Base-by-base conservation (phyloP, 2,113 vertebrate genomes). In the Boulengeromyrus knoepffleri region DNA sequence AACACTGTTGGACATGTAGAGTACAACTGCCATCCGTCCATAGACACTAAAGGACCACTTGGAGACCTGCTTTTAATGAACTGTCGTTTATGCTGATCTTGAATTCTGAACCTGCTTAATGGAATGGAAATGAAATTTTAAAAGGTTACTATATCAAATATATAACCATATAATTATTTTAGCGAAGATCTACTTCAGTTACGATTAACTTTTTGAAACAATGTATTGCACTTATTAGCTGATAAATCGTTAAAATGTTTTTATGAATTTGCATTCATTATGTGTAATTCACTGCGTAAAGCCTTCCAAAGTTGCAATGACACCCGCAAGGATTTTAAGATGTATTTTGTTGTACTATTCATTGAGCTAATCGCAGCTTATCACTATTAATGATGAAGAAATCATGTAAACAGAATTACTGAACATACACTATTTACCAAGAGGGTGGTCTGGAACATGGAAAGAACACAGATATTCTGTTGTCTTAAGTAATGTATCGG, bases 11-110 rank as follows among this genome's bases (percentile, higher is more conserved):
- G 45, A 42, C 42, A 27, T 74, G 50, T 5, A 42, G 36, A 42
- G 36, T 42, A 42, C 74, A 80, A 8, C 36, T 39, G 74, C 36
- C 31, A 17, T 47, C 17, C 3, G 5, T 89, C 50, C 49, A 53
- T 15, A 53, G 5, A 89, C 88, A 89, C 88, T 89, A 89, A 89
- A 36, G 19, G 42, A 24, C 49, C 45, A 7, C 47, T 24, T 80
- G 17, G 4, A 70, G 88, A 21, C 36, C 36, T 21, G 3, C 42
- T 27, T 42, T 62, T 70, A 50, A 70, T 17, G 4, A 84, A 47
- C 42, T 62, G 66, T n/a, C 1, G 2, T 15, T 39, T 89, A 17
- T 56, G 2, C 19, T 77, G 31, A 52, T 49, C 36, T 21, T 50
- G 24, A 89, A 36, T 39, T 49, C 50, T 31, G 6, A 80, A 52